phyloP scores from a whole-genome alignment of 2,113 vertebrate genomes.

The Xiphophorus maculatus region DNA sequence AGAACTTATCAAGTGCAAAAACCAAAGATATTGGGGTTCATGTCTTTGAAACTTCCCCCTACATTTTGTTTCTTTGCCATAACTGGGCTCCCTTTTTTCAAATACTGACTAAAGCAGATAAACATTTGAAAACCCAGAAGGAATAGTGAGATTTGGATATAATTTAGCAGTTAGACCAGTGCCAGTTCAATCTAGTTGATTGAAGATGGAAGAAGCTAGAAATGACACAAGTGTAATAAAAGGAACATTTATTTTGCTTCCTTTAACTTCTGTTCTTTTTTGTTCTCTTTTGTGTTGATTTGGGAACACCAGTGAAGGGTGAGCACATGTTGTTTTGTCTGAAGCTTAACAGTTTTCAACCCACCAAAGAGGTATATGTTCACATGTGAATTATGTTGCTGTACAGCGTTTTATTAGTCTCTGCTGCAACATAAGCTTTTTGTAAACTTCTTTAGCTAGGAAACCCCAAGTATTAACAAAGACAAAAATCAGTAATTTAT shows the following conservation, averaged over 20 bases:
- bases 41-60: neutral
- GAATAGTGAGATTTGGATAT: neutral
- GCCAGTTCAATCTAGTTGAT: too few species aligned
- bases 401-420: neutral
- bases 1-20: neutral
- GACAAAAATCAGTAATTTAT: neutral
- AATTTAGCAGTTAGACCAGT: neutral
- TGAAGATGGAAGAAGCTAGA: neutral
- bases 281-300: slow-evolving; percentile 63
- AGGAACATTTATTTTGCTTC: slow-evolving; percentile 29
- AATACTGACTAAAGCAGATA: neutral
- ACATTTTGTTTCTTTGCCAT: neutral
- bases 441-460: neutral
- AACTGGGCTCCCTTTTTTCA: neutral
- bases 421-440: neutral
- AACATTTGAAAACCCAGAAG: neutral
- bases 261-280: slow-evolving; percentile 67
- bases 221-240: neutral
- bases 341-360: slow-evolving; percentile 26
- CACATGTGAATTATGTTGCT: slow-evolving; percentile 32
- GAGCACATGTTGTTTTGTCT: slow-evolving; percentile 68
- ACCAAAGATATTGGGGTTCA: neutral
- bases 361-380: slow-evolving; percentile 2
- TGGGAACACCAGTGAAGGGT: slow-evolving; percentile 82
- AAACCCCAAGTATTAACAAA: neutral